Evolutionary conservation across 2,888 invertebrate genomes (phyloP).

Genomic region (Dynastes maya): DNA sequence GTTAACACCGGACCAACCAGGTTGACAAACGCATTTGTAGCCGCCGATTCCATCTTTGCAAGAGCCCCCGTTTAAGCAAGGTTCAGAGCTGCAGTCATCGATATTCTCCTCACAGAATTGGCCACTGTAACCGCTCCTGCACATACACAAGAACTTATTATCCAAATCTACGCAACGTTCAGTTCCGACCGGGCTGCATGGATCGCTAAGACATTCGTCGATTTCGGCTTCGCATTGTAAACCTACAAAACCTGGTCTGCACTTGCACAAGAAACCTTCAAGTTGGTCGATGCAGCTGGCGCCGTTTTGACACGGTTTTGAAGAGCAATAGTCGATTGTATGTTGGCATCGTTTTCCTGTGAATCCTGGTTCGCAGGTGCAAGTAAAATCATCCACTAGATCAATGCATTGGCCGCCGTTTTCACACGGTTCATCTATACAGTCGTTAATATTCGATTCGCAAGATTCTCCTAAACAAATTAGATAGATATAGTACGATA

Average conservation of each 20-base stretch:
- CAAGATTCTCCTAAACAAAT: slow-evolving; percentile 77
- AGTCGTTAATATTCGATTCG: slow-evolving; percentile 94
- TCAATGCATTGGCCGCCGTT: slow-evolving; percentile 96
- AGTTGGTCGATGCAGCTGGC: slow-evolving; percentile 90
- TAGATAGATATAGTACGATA: not conserved
- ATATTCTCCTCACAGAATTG: slow-evolving; percentile 88
- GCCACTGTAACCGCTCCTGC: slow-evolving; percentile 91
- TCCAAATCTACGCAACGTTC: slow-evolving; percentile 92
- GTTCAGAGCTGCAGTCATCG: slow-evolving; percentile 88
- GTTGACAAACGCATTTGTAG: slow-evolving; percentile 86
- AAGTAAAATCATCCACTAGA: slow-evolving; percentile 86
- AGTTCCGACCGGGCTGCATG: slow-evolving; percentile 92
- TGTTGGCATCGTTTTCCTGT: slow-evolving; percentile 96
- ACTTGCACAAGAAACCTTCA: slow-evolving; percentile 93
- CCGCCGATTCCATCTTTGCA: slow-evolving; percentile 90
- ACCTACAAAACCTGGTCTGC: slow-evolving; percentile 93
- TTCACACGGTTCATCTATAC: slow-evolving; percentile 89
- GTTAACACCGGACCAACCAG: slow-evolving; percentile 89
- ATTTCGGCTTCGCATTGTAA: slow-evolving; percentile 95
- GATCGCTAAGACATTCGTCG: slow-evolving; percentile 92
- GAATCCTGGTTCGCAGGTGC: slow-evolving; percentile 94
- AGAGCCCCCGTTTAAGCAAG: slow-evolving; percentile 91
- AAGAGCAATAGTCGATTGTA: slow-evolving; percentile 92
- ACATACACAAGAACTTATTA: slow-evolving; percentile 90
- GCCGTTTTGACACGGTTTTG: slow-evolving; percentile 93